Evolutionary conservation across 2,888 invertebrate genomes (phyloP), one percentile per base, ranked within the genome.

Genomic region (Sinotaia quadrata): DNA sequence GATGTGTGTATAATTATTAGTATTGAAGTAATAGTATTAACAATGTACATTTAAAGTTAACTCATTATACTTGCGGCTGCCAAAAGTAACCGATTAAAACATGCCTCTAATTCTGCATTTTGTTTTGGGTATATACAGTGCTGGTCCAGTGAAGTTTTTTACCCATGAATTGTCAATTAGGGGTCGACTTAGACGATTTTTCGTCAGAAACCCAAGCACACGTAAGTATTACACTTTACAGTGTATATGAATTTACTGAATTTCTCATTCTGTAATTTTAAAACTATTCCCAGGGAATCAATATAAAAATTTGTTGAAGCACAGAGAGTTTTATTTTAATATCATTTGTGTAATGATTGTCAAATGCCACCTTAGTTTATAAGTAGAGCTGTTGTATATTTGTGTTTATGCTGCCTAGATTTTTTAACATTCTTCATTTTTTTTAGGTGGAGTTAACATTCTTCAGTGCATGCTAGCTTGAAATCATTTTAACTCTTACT

Each of bases 131-230:
- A 91, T 90, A 94, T 94, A 49, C 93, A 98, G 98, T 51, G 51
- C 67, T 92, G 97, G 97, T 84, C 95, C 97, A 84, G 97, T 98
- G 89, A 97, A 98, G 90, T 98, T 97, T 90, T 97, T 97, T 91
- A 97, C 97, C 88, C 97, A 97, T 91, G 97, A 98, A 91, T 96
- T 97, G 89, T 97, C 97, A 87, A 94, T 97, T 91, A 97, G 97
- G 91, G 96, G 97, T 91, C 93, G 97, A 90, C 93, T 98, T 89
- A 96, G 98, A 91, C 92, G 97, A 84, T 97, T 97, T 91, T 97
- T 98, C 91, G 95, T 98, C 90, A 97, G 98, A 91, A 98, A 98
- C 91, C 97, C 97, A 91, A 93, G 95, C 91, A 96, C 97, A 90
- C 97, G 98, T 97, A 91, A 95, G 96, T 95, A 41, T 44, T 37